These are phyloP conservation scores for Drosophila birchii DNA, from an alignment of 2,888 invertebrate species.

Conservation along the genomic window DNA sequence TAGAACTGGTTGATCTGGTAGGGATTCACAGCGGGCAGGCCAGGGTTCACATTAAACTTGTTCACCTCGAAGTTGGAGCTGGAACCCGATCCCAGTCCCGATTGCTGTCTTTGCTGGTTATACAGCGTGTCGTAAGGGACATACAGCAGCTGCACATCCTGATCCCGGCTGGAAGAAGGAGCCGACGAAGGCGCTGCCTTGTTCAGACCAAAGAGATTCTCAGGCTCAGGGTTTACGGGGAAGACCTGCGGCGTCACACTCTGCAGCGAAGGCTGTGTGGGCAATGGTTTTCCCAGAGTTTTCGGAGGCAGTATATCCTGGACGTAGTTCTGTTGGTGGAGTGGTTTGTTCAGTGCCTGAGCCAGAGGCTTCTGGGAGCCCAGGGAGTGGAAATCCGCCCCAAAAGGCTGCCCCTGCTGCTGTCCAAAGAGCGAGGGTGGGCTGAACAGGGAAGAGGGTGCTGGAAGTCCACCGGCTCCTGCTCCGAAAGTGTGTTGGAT, in stretches of 20 bases:
- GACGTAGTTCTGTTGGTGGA: constrained; percentile 81
- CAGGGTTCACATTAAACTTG: constrained; percentile 78
- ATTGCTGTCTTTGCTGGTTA: constrained; percentile 82
- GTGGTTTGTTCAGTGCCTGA: constrained; percentile 75
- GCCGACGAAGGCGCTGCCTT: constrained; percentile 56
- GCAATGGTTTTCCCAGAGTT: constrained; percentile 72
- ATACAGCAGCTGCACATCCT: constrained; percentile 92
- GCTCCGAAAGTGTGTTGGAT: constrained; percentile 83
- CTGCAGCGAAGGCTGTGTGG: constrained; percentile 74
- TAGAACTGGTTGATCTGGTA: constrained; percentile 85
- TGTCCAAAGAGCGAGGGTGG: constrained; percentile 79
- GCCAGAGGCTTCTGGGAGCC: constrained; percentile 70
- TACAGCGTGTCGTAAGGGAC: constrained; percentile 92
- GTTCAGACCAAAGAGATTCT: constrained; percentile 69
- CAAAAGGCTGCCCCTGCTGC: constrained; percentile 78
- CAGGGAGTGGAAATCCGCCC: constrained; percentile 75
- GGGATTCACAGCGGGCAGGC: constrained; percentile 84
- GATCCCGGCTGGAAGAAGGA: constrained; percentile 79
- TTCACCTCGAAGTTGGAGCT: constrained; percentile 73
- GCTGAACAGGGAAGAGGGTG: constrained; percentile 79
- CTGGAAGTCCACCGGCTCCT: constrained; percentile 55
- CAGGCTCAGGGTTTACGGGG: constrained; percentile 70
- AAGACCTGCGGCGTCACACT: constrained; percentile 78
- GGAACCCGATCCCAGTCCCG: constrained; percentile 49
- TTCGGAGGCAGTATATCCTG: constrained; percentile 78